A percentile compares a stretch with the other conserved stretches of the same genome.
Evolutionary conservation across 2,888 invertebrate genomes (phyloP).

Genomic region (Dryomyza anilis): DNA sequence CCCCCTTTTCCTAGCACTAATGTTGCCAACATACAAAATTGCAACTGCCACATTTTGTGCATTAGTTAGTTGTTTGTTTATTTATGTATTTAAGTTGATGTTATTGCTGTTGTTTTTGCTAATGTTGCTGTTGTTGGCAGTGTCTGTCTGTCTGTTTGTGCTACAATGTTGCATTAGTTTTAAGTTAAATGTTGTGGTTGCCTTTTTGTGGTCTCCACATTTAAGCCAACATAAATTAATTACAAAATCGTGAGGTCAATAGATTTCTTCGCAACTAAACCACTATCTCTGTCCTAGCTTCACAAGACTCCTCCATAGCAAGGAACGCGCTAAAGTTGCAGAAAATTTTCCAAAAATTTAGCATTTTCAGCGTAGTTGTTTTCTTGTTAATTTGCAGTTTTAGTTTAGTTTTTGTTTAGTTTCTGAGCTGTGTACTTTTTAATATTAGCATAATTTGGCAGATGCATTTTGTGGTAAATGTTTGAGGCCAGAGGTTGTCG

Average conservation of each 20-base stretch:
- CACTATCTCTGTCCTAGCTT: background rate
- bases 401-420: too few relatives aligned
- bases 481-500: too few relatives aligned
- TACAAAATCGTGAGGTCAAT: conserved; percentile 23
- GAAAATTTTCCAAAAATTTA: background rate
- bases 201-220: conserved; percentile 2
- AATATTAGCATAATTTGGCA: too few relatives aligned
- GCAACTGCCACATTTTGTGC: background rate
- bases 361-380: too few relatives aligned
- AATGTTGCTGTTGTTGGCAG: background rate
- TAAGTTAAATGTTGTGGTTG: conserved; percentile 17
- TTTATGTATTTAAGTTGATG: background rate
- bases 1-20: background rate
- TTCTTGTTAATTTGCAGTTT: background rate
- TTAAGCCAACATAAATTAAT: conserved; percentile 12
- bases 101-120: background rate
- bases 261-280: background rate
- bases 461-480: too few relatives aligned
- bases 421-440: too few relatives aligned
- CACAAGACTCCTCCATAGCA: background rate
- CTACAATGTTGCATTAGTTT: conserved; percentile 20
- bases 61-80: too few relatives aligned
- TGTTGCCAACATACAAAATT: background rate
- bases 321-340: background rate
- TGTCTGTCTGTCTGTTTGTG: background rate